Base-by-base conservation (phyloP, 2,113 vertebrate genomes). In the Erythrocebus patas region DNA sequence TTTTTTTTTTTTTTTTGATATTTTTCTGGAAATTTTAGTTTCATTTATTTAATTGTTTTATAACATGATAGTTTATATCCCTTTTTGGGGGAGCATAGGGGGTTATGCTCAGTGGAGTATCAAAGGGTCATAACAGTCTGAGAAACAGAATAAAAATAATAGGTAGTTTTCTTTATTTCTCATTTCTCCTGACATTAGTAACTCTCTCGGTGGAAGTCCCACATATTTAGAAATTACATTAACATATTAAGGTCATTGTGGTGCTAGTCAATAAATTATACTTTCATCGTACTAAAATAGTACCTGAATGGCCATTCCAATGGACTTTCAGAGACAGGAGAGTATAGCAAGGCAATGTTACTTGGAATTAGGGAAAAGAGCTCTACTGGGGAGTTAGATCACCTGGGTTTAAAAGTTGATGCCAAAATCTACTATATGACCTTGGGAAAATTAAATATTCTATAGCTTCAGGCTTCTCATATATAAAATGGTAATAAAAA, bases 1-100 rank as follows among this genome's bases (percentile, higher is more conserved):
- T 50, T 50, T 50, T 50, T 50, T 50, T 50, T 50, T 50, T 50
- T 50, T 50, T 50, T 50, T 17, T 45, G n/a, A 11, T 68, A 43
- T n/a, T 92, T 96, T 92, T 92, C 35, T 12, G 79, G 30, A 61
- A 96, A 52, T 13, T 94, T 57, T 38, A 83, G n/a, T 70, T 82
- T 88, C n/a, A 78, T 68, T 52, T 30, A 5, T 64, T 30, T 25
- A 61, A 61, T 30, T 70, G 38, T 30, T 92, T 83, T 22, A 57
- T n/a, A 82, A 45, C 32, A 76, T 50, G 30, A 50, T 14, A 40
- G 6, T 25, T 20, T 38, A 8, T 22, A 38, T 11, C 30, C 43
- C 20, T 52, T 95, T 93, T 66, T 0, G 76, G 55, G 45, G n/a
- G 16, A 91, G 30, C 88, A 92, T 6, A 8, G 23, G 59, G 5